Base-by-base conservation (phyloP, 2,888 invertebrate species). In the Callimorpha dominula region DNA sequence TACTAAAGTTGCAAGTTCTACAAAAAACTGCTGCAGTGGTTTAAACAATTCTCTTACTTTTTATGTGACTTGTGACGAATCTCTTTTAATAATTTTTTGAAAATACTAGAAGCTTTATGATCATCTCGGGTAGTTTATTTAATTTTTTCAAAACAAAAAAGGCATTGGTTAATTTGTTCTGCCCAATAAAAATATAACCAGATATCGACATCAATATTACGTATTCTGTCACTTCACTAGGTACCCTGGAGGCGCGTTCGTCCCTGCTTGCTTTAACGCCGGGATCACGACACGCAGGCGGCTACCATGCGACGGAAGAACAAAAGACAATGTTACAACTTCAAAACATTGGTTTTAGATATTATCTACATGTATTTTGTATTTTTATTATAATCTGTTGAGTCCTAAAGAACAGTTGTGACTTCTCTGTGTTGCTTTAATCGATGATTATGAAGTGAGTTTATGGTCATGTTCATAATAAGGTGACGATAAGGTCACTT, bases 221-320 rank as follows among this genome's bases (percentile, higher is more conserved):
- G 0, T 0, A 46, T 52, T 40, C 20, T 14, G 5, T 52, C 42
- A 9, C 74, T 8, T 69, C 71, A 17, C 74, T 75, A 20, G 4
- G 15, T 69, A 63, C 69, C 74, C 71, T 17, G 62, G 31, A 71
- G 74, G 74, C 69, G 52, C 73, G 72, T 70, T 64, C 78, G 78
- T 78, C 80, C 73, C 74, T 15, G 65, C 42, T 76, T 77, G 78
- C 74, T 75, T 72, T 80, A 83, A 79, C 75, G 78, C 68, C 76
- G 68, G 69, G 46, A 71, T 69, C 85, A 85, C 83, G 85, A 84
- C 81, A 74, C 73, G 62, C 78, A 31, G 79, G 78, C 80, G 67
- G 81, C 85, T 81, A 84, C 78, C 75, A 73, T 74, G 70, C 65
- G 40, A 20, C 72, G 15, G 31, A 54, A 40, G 73, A 52, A 65